Conservation (phyloP, 2,797 vertebrate genomes). For the Myripristis jacobus region DNA sequence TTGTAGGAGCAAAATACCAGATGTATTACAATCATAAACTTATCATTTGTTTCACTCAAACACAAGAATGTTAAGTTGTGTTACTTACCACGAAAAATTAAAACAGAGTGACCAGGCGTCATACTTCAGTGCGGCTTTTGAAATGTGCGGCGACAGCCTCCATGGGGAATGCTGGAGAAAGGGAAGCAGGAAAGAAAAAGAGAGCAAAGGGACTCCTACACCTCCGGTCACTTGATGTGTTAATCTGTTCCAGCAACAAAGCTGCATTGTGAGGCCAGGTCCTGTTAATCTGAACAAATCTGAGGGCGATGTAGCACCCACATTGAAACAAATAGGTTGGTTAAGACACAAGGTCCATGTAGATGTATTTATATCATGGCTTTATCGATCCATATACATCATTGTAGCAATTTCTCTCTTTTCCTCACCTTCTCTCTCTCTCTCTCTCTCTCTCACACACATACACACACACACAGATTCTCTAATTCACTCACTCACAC, state of each 20-base stretch:
- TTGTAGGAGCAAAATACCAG: too few species aligned
- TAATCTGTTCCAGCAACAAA: slow-evolving; percentile 87
- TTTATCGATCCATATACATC: slow-evolving; percentile 9
- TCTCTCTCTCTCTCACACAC: background rate
- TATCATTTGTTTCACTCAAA: background rate
- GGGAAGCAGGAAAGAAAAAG: slow-evolving; percentile 59
- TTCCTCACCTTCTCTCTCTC: background rate
- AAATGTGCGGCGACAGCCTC: slow-evolving; percentile 46
- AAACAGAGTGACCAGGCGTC: slow-evolving; percentile 33
- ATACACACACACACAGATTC: background rate
- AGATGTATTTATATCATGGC: slow-evolving; percentile 19
- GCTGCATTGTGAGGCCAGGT: slow-evolving; percentile 81
- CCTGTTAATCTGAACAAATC: slow-evolving; percentile 81
- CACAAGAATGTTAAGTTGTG: slow-evolving; percentile 2
- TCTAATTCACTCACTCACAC: background rate
- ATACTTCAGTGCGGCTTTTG: slow-evolving; percentile 59
- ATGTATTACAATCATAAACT: background rate
- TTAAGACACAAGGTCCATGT: slow-evolving; percentile 8
- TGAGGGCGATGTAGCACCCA: slow-evolving; percentile 48
- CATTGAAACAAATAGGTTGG: slow-evolving; percentile 52
- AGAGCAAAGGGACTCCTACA: slow-evolving; percentile 67
- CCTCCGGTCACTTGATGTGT: slow-evolving; percentile 87
- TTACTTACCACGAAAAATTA: slow-evolving; percentile 33
- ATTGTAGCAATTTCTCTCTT: background rate
- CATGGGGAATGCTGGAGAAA: slow-evolving; percentile 59